Evolutionary conservation across 2,888 invertebrate genomes (phyloP).

Genomic region (Cantharis rufa): DNA sequence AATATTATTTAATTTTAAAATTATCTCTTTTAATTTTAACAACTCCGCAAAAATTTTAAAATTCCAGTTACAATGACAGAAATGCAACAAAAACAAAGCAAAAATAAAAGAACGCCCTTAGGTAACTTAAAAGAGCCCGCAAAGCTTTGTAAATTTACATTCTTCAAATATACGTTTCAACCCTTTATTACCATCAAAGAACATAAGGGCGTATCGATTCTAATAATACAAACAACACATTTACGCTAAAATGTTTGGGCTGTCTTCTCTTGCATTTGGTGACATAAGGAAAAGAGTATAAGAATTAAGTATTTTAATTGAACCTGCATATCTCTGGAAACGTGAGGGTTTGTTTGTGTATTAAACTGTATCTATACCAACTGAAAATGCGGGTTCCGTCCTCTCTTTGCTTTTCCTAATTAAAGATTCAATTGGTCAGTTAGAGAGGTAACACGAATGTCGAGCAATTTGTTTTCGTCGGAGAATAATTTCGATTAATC

Average conservation of each 20-base stretch:
- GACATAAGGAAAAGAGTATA: conserved; percentile 20
- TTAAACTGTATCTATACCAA: conserved; percentile 49
- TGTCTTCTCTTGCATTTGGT: conserved; percentile 17
- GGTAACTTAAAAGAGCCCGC: conserved; percentile 42
- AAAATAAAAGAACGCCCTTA: conserved; percentile 37
- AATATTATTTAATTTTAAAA: conserved; percentile 4
- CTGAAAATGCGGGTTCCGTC: conserved; percentile 52
- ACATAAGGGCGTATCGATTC: conserved; percentile 43
- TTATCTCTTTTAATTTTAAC: conserved; percentile 14
- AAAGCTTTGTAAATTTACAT: conserved; percentile 45
- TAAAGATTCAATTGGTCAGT: conserved; percentile 48
- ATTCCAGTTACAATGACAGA: conserved; percentile 15
- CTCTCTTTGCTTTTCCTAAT: conserved; percentile 54
- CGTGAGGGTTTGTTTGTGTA: conserved; percentile 38
- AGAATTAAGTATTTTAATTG: conserved; percentile 3
- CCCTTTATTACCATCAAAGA: conserved; percentile 45
- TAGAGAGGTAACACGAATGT: conserved; percentile 14
- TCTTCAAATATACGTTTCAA: conserved; percentile 47
- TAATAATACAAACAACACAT: conserved; percentile 33
- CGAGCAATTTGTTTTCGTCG: neutral
- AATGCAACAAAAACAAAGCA: conserved; percentile 29
- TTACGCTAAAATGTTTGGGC: conserved; percentile 8
- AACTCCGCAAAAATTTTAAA: conserved; percentile 24
- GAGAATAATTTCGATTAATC: too few species aligned
- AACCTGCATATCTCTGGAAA: conserved; percentile 11